Conservation (phyloP, 2,888 invertebrate genomes). For the Agrotis segetum region DNA sequence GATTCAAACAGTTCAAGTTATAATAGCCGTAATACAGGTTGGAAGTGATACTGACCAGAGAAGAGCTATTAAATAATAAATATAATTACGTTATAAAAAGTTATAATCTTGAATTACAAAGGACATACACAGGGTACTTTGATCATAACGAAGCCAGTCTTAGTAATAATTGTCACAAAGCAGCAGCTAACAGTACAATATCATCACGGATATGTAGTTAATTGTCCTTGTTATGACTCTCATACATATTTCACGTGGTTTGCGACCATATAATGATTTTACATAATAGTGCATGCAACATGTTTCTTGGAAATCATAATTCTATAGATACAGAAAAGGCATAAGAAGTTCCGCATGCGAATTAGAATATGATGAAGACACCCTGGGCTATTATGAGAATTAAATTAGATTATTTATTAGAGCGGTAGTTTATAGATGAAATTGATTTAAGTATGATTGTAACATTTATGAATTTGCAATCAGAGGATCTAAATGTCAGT, state of each 20-base stretch:
- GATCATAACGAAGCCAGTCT: conserved; percentile 44
- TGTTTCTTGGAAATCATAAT: conserved; percentile 24
- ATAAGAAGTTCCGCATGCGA: conserved; percentile 4
- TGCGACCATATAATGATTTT: conserved; percentile 37
- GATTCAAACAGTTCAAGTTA: conserved; percentile 32
- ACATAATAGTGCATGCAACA: conserved; percentile 18
- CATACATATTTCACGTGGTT: conserved; percentile 51
- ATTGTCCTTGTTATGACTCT: conserved; percentile 47
- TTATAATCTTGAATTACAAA: conserved; percentile 40
- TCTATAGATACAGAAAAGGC: conserved; percentile 8
- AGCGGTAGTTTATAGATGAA: conserved; percentile 23
- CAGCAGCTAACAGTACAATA: conserved; percentile 48
- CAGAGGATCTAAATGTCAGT: conserved; percentile 44
- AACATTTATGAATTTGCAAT: conserved; percentile 44
- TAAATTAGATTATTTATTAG: conserved; percentile 35
- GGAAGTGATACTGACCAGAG: conserved; percentile 9
- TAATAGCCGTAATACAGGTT: conserved; percentile 26
- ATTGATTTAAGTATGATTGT: conserved; percentile 44
- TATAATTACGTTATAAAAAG: conserved; percentile 50
- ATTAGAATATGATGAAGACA: conserved; percentile 35
- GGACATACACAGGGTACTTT: conserved; percentile 33
- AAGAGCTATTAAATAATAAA: conserved; percentile 36
- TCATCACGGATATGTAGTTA: conserved; percentile 53
- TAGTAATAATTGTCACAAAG: conserved; percentile 53
- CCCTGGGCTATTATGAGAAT: conserved; percentile 11